phyloP scores from a whole-genome alignment of 2,113 vertebrate species.

The Sinosuthora webbiana region DNA sequence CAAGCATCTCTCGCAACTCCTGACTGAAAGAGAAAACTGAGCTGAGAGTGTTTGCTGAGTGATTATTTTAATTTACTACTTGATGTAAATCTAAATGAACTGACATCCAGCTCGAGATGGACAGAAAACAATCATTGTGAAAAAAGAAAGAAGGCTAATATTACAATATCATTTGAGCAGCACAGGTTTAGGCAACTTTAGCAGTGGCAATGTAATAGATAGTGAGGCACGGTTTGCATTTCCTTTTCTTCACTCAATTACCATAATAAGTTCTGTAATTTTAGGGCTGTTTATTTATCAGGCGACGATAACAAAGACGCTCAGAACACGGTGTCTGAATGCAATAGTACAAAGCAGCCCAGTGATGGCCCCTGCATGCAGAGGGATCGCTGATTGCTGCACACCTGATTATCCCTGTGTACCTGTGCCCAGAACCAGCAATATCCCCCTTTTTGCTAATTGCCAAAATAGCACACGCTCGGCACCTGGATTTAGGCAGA shows the following conservation, averaged over 20 bases:
- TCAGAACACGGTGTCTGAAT: conserved; percentile 60
- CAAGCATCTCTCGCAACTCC: conserved; percentile 82
- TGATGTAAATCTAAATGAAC: conserved; percentile 98
- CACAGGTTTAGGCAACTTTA: conserved; percentile 74
- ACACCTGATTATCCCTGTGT: conserved; percentile 49
- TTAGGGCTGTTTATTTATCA: conserved; percentile 80
- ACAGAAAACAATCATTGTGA: conserved; percentile 85
- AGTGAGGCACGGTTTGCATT: conserved; percentile 41
- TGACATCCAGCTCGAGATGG: conserved; percentile 87
- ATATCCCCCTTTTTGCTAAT: not conserved
- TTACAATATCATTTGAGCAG: conserved; percentile 67
- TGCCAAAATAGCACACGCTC: not conserved
- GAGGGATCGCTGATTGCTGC: conserved; percentile 3
- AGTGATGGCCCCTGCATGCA: conserved; percentile 24
- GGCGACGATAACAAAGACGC: conserved; percentile 70
- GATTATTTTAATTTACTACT: conserved; percentile 98
- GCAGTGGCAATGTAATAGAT: conserved; percentile 49
- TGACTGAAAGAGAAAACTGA: conserved; percentile 83
- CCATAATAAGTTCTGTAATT: conserved; percentile 81
- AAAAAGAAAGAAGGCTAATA: conserved; percentile 67
- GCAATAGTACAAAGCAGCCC: conserved; percentile 63
- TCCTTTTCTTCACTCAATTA: conserved; percentile 73
- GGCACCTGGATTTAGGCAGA: not conserved
- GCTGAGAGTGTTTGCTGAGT: conserved; percentile 87
- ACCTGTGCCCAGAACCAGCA: conserved; percentile 3